Evolutionary conservation across 2,888 invertebrate genomes (phyloP).

Genomic region (Subacronicta megacephala): DNA sequence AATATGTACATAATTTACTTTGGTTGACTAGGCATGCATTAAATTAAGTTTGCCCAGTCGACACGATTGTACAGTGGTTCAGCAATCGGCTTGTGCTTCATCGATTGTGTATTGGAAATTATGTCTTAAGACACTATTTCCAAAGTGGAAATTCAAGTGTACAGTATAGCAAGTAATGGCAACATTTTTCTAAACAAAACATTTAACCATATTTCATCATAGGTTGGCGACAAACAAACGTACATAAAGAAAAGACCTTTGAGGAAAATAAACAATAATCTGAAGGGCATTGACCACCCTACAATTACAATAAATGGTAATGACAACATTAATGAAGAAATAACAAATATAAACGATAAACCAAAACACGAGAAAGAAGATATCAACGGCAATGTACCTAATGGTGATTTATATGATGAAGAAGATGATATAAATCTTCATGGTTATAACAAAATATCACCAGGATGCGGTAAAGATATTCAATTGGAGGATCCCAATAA

Average conservation of each 20-base stretch:
- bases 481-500: conserved; percentile 82
- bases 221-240: conserved; percentile 34
- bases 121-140: no score
- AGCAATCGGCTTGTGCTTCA: no score
- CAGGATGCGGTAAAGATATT: conserved; percentile 76
- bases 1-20: no score
- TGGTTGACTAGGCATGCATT: no score
- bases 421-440: conserved; percentile 67
- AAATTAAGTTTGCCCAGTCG: no score
- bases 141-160: no score
- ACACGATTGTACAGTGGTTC: no score
- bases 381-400: conserved; percentile 33
- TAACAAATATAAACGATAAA: conserved; percentile 16
- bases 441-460: conserved; percentile 78
- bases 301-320: conserved; percentile 30
- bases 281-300: conserved; percentile 19
- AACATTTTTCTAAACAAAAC: no score
- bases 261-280: conserved; percentile 43
- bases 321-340: conserved; percentile 31
- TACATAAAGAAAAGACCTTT: conserved; percentile 43
- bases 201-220: conserved; percentile 10
- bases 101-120: no score
- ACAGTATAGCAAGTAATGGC: no score
- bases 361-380: conserved; percentile 24
- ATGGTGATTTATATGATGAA: conserved; percentile 49